Base-by-base conservation (phyloP, 2,888 invertebrate genomes). In the Drosophila glabriapex region DNA sequence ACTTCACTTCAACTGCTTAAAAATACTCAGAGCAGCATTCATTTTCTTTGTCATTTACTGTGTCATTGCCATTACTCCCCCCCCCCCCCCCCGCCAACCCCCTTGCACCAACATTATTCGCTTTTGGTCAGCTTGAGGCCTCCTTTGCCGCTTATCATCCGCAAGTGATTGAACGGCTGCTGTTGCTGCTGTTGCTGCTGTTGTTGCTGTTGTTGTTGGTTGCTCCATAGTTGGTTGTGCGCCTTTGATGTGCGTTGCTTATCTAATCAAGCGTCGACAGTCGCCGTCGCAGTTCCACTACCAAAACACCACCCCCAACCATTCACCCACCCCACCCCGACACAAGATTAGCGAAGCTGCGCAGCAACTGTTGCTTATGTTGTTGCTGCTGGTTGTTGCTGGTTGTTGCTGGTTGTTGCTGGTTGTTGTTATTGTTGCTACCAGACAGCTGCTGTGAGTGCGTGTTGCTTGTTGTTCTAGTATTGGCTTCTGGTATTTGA, bases 281-380 rank as follows among this genome's bases (percentile, higher is more conserved):
- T 68, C 54, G 68, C 49, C 56, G 68, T 50, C 74, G 55, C 73
- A 65, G 64, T 77, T 74, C 53, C 43, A 70, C 33, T 59, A 54
- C 39, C 22, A 39, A 19, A 56, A 4, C n/a, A 28, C 37, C 55
- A 55, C 28, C 39, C 55, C 54, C 54, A 33, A 22, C 37, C 25
- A 10, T 2, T 19, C 22, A 54, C 25, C 19, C 55, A 37, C 4
- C 55, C 37, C 59, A 52, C 28, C 50, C 39, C 53, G 43, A 52
- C 50, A 49, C 35, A 67, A 79, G 83, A 85, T 80, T 87, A 84
- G 66, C 87, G 87, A 85, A 66, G 84, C 84, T 85, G 84, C 79
- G 72, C 68, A 61, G 54, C 74, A 68, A 67, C 31, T 62, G 55
- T 58, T 69, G 46, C 22, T 55, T 9, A 16, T 49, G 33, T 10